Percentiles rank a stretch among this genome's conserved stretches.
phyloP scores from a whole-genome alignment of 2,113 vertebrate species.

The Notechis scutatus region DNA sequence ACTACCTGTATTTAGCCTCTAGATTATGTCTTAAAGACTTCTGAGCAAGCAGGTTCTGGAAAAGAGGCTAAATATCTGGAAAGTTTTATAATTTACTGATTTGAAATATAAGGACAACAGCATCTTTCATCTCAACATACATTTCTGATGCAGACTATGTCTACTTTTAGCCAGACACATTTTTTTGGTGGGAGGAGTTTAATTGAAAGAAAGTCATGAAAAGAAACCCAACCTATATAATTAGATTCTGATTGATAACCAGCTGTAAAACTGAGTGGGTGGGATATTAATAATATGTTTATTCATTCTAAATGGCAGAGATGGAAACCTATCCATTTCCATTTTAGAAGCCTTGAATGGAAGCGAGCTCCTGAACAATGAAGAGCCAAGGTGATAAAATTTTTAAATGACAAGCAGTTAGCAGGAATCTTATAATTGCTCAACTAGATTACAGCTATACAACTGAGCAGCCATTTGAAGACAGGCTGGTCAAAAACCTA shows the following conservation, averaged over 20 bases:
- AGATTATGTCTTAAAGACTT: neutral
- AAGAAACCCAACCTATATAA: fast-evolving
- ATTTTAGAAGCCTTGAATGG: constrained; percentile 21
- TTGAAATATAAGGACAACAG: neutral
- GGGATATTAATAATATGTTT: neutral
- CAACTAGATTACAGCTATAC: constrained; percentile 27
- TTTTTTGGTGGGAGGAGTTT: neutral
- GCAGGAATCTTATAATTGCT: constrained; percentile 27
- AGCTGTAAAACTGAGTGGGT: neutral
- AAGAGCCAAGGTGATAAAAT: constrained; percentile 21
- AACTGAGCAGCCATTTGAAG: constrained; percentile 21
- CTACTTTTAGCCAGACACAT: neutral
- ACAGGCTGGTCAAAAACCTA: constrained; percentile 20
- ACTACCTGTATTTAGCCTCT: neutral
- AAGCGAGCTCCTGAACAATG: neutral
- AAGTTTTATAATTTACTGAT: neutral
- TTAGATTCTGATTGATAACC: neutral
- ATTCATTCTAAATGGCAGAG: constrained; percentile 9
- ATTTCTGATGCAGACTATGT: neutral
- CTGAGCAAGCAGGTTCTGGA: neutral
- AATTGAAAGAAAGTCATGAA: fast-evolving
- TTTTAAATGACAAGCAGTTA: constrained; percentile 34
- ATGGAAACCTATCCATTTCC: neutral
- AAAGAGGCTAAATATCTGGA: neutral
- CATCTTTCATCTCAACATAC: neutral